Evolutionary conservation across 2,888 invertebrate genomes (phyloP), one percentile per base, ranked within the genome.

Genomic region (Diaprepes abbreviatus): DNA sequence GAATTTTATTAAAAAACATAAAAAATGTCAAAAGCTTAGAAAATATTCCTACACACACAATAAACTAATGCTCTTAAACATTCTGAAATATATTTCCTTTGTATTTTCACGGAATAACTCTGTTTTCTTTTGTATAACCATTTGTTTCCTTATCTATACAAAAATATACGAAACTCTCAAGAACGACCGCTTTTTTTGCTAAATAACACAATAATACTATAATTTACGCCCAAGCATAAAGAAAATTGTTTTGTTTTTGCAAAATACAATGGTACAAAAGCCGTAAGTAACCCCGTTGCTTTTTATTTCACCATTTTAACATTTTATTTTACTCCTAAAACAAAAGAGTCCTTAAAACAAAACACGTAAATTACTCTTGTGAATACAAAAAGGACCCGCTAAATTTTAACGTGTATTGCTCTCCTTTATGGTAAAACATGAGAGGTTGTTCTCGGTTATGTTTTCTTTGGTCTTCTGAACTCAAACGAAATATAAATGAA

Each of bases 281-380:
- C 58, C 38, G 54, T 62, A 54, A 67, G 67, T 54, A 62, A 54
- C 55, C 43, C 33, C 54, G 45, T 40, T 67, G 52, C 55, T 55
- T 55, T 62, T 67, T 67, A 67, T 67, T 62, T 24, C 55, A 28
- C 35, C 54, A 48, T 62, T 59, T 28, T 35, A 48, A 33, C 40
- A 31, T 67, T 67, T 67, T 67, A 62, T 67, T 67, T 62, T 62
- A 45, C 50, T 54, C 62, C 40, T 67, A 67, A 67, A 67, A 67
- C 62, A 67, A 67, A 62, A 55, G 67, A 45, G 62, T 38, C 24
- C 55, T 62, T 52, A 35, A 59, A 66, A 67, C 67, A 62, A 67
- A 62, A 67, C 67, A 62, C 60, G 54, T 67, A 67, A 67, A 67
- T 67, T 67, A 67, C 33, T 62, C 50, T 38, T 52, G 55, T 55